Conservation (phyloP, 2,888 invertebrate genomes). For the Unio delphinus region DNA sequence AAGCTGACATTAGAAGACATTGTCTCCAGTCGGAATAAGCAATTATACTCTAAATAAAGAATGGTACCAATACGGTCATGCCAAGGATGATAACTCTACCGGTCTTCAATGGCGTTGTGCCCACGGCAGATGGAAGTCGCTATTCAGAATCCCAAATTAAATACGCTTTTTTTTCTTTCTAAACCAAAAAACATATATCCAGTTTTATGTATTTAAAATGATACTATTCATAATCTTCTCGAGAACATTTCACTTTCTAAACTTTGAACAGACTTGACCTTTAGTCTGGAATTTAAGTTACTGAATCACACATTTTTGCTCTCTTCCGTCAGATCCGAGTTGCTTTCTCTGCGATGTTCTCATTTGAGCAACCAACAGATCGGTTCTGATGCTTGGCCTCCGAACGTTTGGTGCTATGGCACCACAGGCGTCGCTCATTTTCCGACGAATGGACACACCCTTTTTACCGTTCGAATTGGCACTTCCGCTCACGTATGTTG, state of each 20-base stretch:
- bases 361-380: slow-evolving; percentile 89
- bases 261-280: not conserved
- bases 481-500: slow-evolving; percentile 59
- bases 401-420: slow-evolving; percentile 91
- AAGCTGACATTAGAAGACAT: too few relatives aligned
- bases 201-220: too few relatives aligned
- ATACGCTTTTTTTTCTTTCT: too few relatives aligned
- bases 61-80: too few relatives aligned
- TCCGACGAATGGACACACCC: slow-evolving; percentile 83
- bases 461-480: slow-evolving; percentile 35
- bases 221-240: too few relatives aligned
- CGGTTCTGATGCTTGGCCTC: slow-evolving; percentile 89
- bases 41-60: too few relatives aligned
- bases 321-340: slow-evolving; percentile 19
- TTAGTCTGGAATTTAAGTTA: slow-evolving; percentile 12
- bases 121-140: too few relatives aligned
- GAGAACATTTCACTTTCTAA: not conserved
- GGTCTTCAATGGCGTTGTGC: too few relatives aligned
- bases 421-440: slow-evolving; percentile 89
- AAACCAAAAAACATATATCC: too few relatives aligned
- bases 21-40: too few relatives aligned
- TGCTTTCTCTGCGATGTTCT: slow-evolving; percentile 40
- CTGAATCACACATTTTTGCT: slow-evolving; percentile 48
- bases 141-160: too few relatives aligned
- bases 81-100: too few relatives aligned